Conservation (phyloP, 2,797 vertebrate species). For the Gastrophryne carolinensis region DNA sequence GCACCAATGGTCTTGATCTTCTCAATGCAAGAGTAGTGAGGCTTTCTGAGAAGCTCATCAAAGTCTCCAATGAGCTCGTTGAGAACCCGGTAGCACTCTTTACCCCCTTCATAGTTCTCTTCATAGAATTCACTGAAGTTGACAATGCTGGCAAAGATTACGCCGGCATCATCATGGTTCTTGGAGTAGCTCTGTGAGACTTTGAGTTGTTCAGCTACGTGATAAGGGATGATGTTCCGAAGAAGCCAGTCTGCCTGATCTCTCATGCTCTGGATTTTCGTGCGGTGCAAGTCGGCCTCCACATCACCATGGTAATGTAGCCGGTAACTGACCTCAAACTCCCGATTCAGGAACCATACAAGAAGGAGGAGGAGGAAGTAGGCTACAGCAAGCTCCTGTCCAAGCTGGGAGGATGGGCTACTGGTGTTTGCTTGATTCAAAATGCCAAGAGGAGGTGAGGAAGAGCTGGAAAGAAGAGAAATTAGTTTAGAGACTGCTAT, state of each 20-base stretch:
- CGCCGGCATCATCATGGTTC: conserved; percentile 91
- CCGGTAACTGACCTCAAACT: conserved; percentile 96
- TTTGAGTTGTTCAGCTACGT: conserved; percentile 95
- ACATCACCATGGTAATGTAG: conserved; percentile 96
- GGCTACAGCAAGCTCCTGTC: conserved; percentile 82
- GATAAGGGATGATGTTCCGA: conserved; percentile 95
- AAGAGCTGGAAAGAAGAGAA: conserved; percentile 63
- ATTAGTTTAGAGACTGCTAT: too few relatives aligned
- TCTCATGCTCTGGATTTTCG: conserved; percentile 94
- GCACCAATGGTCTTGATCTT: conserved; percentile 99
- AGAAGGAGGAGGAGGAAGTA: conserved; percentile 90
- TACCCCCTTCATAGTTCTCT: conserved; percentile 96
- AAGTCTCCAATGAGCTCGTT: conserved; percentile 97
- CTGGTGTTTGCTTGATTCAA: background rate
- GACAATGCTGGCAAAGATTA: conserved; percentile 96
- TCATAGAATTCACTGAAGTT: conserved; percentile 99
- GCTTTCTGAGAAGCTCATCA: conserved; percentile 86
- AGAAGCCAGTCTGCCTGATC: conserved; percentile 96
- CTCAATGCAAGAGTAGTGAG: conserved; percentile 87
- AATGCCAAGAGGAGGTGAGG: conserved; percentile 48
- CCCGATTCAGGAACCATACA: conserved; percentile 96
- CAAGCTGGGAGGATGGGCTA: conserved; percentile 70
- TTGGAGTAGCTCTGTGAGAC: conserved; percentile 98
- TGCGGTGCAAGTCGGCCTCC: conserved; percentile 93
- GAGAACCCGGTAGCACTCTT: conserved; percentile 95